Evolutionary conservation across 2,888 invertebrate genomes (phyloP).

Genomic region (Acronicta alni): DNA sequence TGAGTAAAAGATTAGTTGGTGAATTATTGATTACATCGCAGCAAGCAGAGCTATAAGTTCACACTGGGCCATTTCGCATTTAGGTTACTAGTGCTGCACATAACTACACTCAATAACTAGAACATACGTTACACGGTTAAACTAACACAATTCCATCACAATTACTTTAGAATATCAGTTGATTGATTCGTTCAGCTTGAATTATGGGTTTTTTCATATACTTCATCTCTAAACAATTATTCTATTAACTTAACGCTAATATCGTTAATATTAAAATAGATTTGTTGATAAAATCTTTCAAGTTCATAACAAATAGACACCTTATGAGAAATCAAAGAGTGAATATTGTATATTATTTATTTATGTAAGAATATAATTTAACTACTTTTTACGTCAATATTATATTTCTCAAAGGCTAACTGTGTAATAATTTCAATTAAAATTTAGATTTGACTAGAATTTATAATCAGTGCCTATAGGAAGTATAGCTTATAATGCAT

Average conservation of each 20-base stretch:
- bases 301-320: conserved; percentile 76
- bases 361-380: conserved; percentile 62
- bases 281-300: conserved; percentile 87
- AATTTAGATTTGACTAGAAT: conserved; percentile 86
- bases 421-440: conserved; percentile 71
- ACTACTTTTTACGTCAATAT: conserved; percentile 60
- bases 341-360: conserved; percentile 58
- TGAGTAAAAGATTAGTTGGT: conserved; percentile 5
- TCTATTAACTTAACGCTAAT: conserved; percentile 58
- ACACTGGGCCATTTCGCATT: conserved; percentile 51
- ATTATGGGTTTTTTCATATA: conserved; percentile 64
- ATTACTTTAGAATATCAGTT: conserved; percentile 89
- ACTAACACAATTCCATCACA: conserved; percentile 89
- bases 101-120: conserved; percentile 51
- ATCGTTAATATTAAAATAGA: conserved; percentile 79
- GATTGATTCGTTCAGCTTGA: conserved; percentile 81
- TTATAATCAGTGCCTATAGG: conserved; percentile 77
- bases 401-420: conserved; percentile 67
- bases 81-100: conserved; percentile 36
- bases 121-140: conserved; percentile 71
- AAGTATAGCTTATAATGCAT: conserved; percentile 60
- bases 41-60: conserved; percentile 12
- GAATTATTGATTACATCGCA: conserved; percentile 24
- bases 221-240: conserved; percentile 58
- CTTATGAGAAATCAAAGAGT: conserved; percentile 64